Conservation (phyloP, 2,113 vertebrate species). For the Amblyopsis rosae region DNA sequence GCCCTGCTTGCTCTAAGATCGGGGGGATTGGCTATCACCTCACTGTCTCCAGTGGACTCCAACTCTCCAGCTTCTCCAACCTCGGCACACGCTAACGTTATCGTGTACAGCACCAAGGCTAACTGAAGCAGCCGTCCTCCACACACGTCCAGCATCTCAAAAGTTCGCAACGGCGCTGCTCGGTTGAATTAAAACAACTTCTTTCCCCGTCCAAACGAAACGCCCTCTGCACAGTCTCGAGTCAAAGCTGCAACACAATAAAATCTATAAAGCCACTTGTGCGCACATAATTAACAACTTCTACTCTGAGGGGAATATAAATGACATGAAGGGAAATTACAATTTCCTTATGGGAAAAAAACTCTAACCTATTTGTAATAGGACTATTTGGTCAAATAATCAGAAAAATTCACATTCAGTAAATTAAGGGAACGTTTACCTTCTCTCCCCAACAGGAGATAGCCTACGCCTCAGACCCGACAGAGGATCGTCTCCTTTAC, state of each 20-base stretch:
- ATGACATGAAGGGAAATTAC: background rate
- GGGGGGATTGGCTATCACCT: conserved; percentile 60
- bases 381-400: background rate
- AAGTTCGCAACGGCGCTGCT: conserved; percentile 43
- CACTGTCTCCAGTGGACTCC: conserved; percentile 63
- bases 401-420: background rate
- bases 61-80: conserved; percentile 52
- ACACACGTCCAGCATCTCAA: conserved; percentile 73
- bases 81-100: conserved; percentile 76
- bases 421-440: conserved; percentile 51
- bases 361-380: background rate
- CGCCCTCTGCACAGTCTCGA: conserved; percentile 54
- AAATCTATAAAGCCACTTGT: conserved; percentile 9
- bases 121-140: conserved; percentile 80
- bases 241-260: conserved; percentile 62
- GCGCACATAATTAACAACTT: conserved; percentile 25
- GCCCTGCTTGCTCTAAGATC: conserved; percentile 85
- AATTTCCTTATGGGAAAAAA: background rate
- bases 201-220: conserved; percentile 23
- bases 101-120: conserved; percentile 79
- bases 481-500: conserved; percentile 41
- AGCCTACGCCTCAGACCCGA: conserved; percentile 53
- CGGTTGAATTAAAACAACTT: conserved; percentile 3
- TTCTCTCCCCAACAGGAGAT: conserved; percentile 68
- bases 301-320: conserved; percentile 3